Percentiles rank a stretch among this genome's conserved stretches.
Conservation (phyloP, 2,888 invertebrate genomes). For the Sylvicola fuscatus region DNA sequence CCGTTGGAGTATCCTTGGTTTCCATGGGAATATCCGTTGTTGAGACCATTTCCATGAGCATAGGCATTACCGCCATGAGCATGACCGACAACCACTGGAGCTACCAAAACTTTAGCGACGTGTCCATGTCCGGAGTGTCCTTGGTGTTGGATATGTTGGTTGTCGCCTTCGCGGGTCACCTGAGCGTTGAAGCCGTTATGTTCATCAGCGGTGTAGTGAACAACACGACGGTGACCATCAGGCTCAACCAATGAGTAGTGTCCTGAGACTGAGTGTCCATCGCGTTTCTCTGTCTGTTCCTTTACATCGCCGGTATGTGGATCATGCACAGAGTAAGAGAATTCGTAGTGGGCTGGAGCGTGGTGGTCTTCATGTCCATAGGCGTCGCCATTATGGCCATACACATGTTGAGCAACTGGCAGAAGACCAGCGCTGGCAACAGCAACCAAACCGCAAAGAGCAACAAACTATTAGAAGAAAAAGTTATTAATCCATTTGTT, state of each 20-base stretch:
- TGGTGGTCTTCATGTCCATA: too few relatives aligned
- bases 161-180: not conserved
- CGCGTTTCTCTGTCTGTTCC: slow-evolving; percentile 23
- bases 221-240: too few relatives aligned
- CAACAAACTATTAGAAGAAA: slow-evolving; percentile 1
- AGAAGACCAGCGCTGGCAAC: not conserved
- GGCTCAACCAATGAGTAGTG: slow-evolving; percentile 21
- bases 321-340: too few relatives aligned
- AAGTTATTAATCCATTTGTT: slow-evolving; percentile 1
- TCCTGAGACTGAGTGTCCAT: slow-evolving; percentile 22
- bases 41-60: too few relatives aligned
- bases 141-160: slow-evolving; percentile 11
- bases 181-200: too few relatives aligned
- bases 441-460: slow-evolving; percentile 1
- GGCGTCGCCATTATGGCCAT: slow-evolving; percentile 22
- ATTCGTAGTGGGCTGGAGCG: too few relatives aligned
- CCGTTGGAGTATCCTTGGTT: too few relatives aligned
- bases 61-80: not conserved
- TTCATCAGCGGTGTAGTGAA: too few relatives aligned
- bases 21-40: too few relatives aligned
- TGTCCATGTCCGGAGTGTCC: slow-evolving; percentile 3
- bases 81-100: not conserved
- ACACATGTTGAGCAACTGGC: too few relatives aligned
- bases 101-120: slow-evolving; percentile 4
- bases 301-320: slow-evolving; percentile 12